Base-by-base conservation (phyloP, 2,888 invertebrate species). In the Chrysolina oricalcia region DNA sequence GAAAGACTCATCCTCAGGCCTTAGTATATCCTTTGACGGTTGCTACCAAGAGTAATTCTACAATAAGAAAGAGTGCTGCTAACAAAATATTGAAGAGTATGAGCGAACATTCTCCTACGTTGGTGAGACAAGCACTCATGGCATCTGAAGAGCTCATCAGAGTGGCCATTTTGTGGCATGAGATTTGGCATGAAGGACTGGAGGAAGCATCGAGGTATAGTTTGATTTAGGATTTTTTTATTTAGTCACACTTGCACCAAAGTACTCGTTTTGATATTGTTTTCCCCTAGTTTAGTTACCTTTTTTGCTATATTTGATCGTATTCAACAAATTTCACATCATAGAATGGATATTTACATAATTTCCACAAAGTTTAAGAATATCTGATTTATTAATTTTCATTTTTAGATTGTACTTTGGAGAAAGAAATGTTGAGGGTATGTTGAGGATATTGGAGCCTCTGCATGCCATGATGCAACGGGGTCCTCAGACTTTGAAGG, bases 141-240 rank as follows among this genome's bases (percentile, higher is more conserved):
- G 98, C 97, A 77, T 94, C 98, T 62, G 98, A 99, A 84, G 99
- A 99, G 88, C 90, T 99, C 66, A 99, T 99, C 74, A 91, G 99
- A 71, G 98, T 99, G 0, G 99, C 99, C 1, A 99, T 99, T 81
- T 90, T 99, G 19, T 99, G 99, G 99, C 99, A 99, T 86, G 99
- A 99, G 88, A 94, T 98, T 85, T 99, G 99, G 99, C 98, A 99
- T 86, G 99, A 99, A 88, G 99, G 98, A 0, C 89, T 99, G 21
- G 96, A 97, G 84, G 98, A 99, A 87, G 98, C 98, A 0, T 97
- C 96, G 6, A 90, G 95, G 87, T 72, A 80, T 69, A n/a, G 9
- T 19, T 21, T 23, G 41, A 35, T 13, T 35, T 6, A 15, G 15
- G 15, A 21, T 27, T 62, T 0, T 15, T 15, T 11, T 15, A 21